Evolutionary conservation across 1,140 invertebrate species (phyloP).

Genomic region (Luehdorfia chinensis): DNA sequence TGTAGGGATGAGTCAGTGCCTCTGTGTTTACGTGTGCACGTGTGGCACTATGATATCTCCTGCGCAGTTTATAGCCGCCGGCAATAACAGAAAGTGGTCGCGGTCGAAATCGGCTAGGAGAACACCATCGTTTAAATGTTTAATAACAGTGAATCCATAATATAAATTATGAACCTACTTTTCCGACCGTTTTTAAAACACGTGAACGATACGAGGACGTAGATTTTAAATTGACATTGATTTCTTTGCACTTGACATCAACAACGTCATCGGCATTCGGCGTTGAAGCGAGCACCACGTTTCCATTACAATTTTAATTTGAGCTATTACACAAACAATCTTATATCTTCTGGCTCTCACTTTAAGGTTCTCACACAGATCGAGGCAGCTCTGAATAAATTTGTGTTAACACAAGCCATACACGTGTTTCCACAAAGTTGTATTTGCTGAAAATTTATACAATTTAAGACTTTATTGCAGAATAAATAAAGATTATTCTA

Average conservation of each 20-base stretch:
- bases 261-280: constrained; percentile 30
- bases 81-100: no score
- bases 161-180: no score
- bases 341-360: constrained; percentile 8
- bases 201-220: constrained; percentile 20
- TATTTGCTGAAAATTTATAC: neutral
- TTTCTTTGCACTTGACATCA: constrained; percentile 29
- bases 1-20: no score
- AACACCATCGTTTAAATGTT: no score
- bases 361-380: constrained; percentile 9
- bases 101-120: no score
- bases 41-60: no score
- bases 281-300: constrained; percentile 19
- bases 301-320: constrained; percentile 15
- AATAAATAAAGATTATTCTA: constrained; percentile 9
- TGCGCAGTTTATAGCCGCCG: no score
- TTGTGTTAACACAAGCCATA: constrained; percentile 7
- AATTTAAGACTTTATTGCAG: constrained; percentile 16
- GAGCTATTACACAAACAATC: constrained; percentile 7
- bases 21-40: no score
- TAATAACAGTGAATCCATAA: no score
- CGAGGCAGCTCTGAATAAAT: neutral
- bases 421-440: constrained; percentile 24
- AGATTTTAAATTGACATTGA: constrained; percentile 27
- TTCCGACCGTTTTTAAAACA: no score